Base-by-base conservation (phyloP, 2,797 vertebrate genomes). In the Perodicticus potto region DNA sequence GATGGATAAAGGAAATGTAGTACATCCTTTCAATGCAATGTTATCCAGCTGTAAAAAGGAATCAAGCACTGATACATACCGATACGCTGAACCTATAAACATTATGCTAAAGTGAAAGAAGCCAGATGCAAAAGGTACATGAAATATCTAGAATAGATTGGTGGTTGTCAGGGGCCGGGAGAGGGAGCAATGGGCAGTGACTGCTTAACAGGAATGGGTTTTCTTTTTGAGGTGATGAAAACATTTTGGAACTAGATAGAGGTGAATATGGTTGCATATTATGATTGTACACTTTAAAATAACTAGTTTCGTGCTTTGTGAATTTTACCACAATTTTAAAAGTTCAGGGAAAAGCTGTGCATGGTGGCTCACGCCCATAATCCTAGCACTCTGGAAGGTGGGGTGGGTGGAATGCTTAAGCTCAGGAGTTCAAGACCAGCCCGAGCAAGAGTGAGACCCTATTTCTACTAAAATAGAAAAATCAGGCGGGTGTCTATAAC, bases 301-400 rank as follows among this genome's bases (percentile, higher is more conserved):
- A 11, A 61, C n/a, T 87, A 23, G 45, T 63, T 81, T 81, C 76
- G 69, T 53, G 53, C 27, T 53, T 40, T 65, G 13, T 67, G 70
- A 57, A 65, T 89, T 86, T 96, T 83, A 72, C 25, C 16, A 90
- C 43, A 57, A 53, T 80, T 86, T n/a, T 2, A n/a, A 92, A 93
- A 55, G 13, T 61, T 25, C 7, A 20, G 8, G 0, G 12, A 29
- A 61, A 17, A 84, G 53, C 40, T 53, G 49, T 13, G 49, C 49
- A 53, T 16, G 49, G 49, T 53, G 49, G 13, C 49, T 53, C 49
- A 53, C 3, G 3, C 49, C 49, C 49, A 53, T 53, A 53, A 53
- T 53, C 49, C 49, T 53, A 53, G 49, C 14, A 16, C 14, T 53
- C 49, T 53, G 49, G 49, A 11, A 49, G 12, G 45, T 11, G 45